Base-by-base conservation (phyloP, 2,888 invertebrate genomes). In the Ormyrus pomaceus region DNA sequence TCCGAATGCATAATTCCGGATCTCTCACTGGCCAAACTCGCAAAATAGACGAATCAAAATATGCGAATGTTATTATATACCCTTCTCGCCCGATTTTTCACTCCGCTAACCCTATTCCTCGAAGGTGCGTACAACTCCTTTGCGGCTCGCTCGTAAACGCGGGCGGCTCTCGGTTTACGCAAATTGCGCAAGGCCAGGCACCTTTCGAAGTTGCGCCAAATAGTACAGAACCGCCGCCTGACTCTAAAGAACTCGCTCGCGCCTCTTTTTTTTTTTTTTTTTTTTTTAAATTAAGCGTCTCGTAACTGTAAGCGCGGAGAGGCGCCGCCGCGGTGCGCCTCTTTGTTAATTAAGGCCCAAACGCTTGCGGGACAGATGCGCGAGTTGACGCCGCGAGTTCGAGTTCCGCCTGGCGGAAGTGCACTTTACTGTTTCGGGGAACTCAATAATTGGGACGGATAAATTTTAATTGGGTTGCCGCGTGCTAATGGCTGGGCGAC, bases 91-190 rank as follows among this genome's bases (percentile, higher is more conserved):
- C 7, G 59, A 77, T 77, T 77, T 79, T 79, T 79, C 71, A 73
- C 56, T 79, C 66, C 50, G 62, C 59, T 79, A 73, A 73, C 68
- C 68, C 62, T 73, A 55, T 73, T 79, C 62, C 48, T 0, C 64
- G 9, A 55, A 7, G 6, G 8, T 10, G 11, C 19, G 11, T 10
- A 45, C 6, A 56, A 19, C 19, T 13, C 48, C 19, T 19, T 19
- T 50, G 46, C 11, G 55, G 65, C 45, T 45, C 45, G 48, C 64
- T 70, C 61, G 56, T 78, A 78, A 78, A 68, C 45, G 51, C 9
- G 56, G 46, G 45, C 10, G 45, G n/a, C 56, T 56, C 19, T 45
- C 19, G 34, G 9, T 68, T 69, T 56, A 69, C 73, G 70, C 58
- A 79, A 73, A 73, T 78, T 68, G 73, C 61, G 45, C 55, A 48